phyloP scores from a whole-genome alignment of 92 coral and sea anemone genomes.

The Virgularia gustaviana region DNA sequence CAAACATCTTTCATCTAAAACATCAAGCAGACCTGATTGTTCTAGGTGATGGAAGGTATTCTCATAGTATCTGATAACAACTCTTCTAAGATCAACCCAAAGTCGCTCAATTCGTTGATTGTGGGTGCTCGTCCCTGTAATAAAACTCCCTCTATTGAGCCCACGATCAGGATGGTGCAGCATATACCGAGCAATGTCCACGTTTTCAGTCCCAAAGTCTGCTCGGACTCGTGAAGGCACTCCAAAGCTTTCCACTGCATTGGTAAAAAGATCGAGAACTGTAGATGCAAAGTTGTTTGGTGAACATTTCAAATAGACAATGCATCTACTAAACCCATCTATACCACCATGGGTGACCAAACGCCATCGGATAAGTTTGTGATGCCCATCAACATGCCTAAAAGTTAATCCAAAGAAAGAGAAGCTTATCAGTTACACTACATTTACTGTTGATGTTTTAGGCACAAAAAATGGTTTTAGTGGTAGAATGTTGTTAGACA shows the following conservation, averaged over 20 bases:
- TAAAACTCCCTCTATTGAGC: conserved; percentile 8
- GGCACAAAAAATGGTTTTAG: too few species aligned
- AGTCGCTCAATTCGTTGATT: conserved; percentile 11
- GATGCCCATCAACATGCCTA: conserved; percentile 53
- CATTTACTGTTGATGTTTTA: too few species aligned
- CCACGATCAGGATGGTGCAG: conserved; percentile 19
- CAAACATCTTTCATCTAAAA: conserved; percentile 5
- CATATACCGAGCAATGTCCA: conserved; percentile 11
- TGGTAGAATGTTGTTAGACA: too few species aligned
- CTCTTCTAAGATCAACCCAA: conserved; percentile 17
- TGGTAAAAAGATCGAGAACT: background rate
- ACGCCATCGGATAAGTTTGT: conserved; percentile 40
- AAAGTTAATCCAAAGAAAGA: too few species aligned
- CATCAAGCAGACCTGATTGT: conserved; percentile 7
- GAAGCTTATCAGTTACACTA: too few species aligned
- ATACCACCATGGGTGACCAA: conserved; percentile 49
- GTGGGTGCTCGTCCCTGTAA: conserved; percentile 16
- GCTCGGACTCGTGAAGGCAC: background rate
- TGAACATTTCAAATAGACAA: conserved; percentile 11
- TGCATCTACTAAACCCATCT: too few species aligned
- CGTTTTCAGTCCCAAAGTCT: conserved; percentile 9
- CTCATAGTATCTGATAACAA: conserved; percentile 13
- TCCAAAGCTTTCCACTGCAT: conserved; percentile 18
- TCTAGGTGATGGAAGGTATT: conserved; percentile 3
- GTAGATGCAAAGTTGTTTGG: conserved; percentile 10